These are phyloP conservation scores for Epistrophe grossulariae DNA, from an alignment of 2,888 invertebrate genomes.

Conservation along the genomic window DNA sequence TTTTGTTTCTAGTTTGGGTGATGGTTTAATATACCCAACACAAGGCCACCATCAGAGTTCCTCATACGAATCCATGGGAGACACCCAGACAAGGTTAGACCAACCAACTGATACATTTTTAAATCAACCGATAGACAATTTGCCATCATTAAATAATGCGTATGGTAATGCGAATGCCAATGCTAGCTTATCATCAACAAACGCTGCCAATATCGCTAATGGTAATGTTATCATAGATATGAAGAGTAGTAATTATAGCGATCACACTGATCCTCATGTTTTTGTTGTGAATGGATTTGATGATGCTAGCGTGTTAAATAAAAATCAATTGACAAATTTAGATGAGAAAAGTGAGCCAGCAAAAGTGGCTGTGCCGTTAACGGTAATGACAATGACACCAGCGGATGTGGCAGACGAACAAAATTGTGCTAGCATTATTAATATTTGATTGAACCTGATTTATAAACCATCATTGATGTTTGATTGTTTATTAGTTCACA, in stretches of 20 bases:
- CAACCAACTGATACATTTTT: conserved; percentile 83
- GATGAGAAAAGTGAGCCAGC: conserved; percentile 31
- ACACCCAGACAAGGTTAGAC: conserved; percentile 92
- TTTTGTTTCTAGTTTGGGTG: conserved; percentile 90
- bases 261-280: conserved; percentile 59
- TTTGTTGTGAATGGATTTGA: conserved; percentile 71
- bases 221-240: conserved; percentile 78
- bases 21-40: conserved; percentile 94
- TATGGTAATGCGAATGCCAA: conserved; percentile 73
- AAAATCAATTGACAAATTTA: conserved; percentile 44
- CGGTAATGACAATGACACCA: background rate
- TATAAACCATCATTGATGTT: conserved; percentile 38
- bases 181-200: conserved; percentile 72
- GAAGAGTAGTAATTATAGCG: conserved; percentile 68
- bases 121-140: conserved; percentile 78
- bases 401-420: conserved; percentile 37
- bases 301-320: conserved; percentile 69
- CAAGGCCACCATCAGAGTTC: conserved; percentile 89
- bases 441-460: conserved; percentile 66
- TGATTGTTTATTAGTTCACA: conserved; percentile 45
- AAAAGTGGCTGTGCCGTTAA: conserved; percentile 4
- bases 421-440: conserved; percentile 71
- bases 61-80: conserved; percentile 95
- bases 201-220: conserved; percentile 69
- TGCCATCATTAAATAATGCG: conserved; percentile 77